Percentiles rank a stretch among this genome's conserved stretches.
Evolutionary conservation across 2,888 invertebrate species (phyloP).

Genomic region (Pterostichus madidus): DNA sequence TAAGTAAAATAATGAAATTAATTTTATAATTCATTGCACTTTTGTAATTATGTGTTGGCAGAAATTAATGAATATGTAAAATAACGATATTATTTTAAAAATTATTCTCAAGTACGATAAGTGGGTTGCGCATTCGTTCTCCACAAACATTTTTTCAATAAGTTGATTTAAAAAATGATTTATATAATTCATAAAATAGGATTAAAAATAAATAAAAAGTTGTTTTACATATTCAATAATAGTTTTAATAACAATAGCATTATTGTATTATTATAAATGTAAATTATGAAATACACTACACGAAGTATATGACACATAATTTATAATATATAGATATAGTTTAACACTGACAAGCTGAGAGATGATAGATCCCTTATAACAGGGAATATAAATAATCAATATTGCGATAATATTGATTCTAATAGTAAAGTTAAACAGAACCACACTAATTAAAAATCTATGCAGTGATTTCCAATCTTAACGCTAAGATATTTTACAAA

Average conservation of each 20-base stretch:
- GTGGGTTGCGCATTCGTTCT: background rate
- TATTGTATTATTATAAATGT: slow-evolving; percentile 35
- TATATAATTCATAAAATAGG: background rate
- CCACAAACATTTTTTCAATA: background rate
- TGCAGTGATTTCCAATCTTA: slow-evolving; percentile 22
- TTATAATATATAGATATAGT: slow-evolving; percentile 53
- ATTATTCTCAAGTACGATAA: background rate
- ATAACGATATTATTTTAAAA: background rate
- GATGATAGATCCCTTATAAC: slow-evolving; percentile 59
- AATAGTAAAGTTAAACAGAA: slow-evolving; percentile 47
- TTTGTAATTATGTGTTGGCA: slow-evolving; percentile 6
- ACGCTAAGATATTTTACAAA: slow-evolving; percentile 5
- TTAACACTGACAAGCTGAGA: slow-evolving; percentile 60
- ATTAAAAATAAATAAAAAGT: no score
- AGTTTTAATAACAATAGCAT: slow-evolving; percentile 10
- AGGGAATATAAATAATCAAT: slow-evolving; percentile 55
- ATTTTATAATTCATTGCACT: slow-evolving; percentile 34
- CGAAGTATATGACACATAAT: slow-evolving; percentile 49
- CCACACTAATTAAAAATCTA: slow-evolving; percentile 47
- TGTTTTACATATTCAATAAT: slow-evolving; percentile 34
- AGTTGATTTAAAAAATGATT: no score
- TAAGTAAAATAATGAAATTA: slow-evolving; percentile 18
- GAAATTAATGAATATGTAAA: slow-evolving; percentile 22
- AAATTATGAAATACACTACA: slow-evolving; percentile 52
- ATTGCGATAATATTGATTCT: slow-evolving; percentile 47